phyloP scores from a whole-genome alignment of 1,140 invertebrate species.

The Magallana angulata region DNA sequence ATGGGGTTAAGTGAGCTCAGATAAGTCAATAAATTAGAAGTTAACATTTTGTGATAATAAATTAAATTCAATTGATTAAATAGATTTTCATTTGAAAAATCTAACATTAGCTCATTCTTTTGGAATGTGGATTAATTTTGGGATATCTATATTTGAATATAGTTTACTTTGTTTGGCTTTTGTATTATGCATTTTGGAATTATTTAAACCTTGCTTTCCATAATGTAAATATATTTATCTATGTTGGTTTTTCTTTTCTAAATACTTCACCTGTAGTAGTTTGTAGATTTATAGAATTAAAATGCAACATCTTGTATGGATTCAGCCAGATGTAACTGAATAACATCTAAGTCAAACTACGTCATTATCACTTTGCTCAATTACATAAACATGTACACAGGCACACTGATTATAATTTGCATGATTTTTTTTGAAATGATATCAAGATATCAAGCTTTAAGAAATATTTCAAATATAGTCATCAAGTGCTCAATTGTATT shows the following conservation, averaged over 20 bases:
- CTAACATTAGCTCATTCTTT: conserved; percentile 4
- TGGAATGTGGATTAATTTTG: conserved; percentile 28
- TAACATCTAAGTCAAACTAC: conserved; percentile 17
- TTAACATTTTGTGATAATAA: neutral
- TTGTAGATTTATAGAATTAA: neutral
- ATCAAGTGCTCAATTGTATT: neutral
- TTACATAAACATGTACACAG: neutral
- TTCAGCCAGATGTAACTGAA: neutral
- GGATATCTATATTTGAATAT: neutral
- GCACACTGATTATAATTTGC: conserved; percentile 27
- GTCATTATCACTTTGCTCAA: conserved; percentile 29
- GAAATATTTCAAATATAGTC: neutral
- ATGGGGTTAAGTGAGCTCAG: neutral
- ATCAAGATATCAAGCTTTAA: conserved; percentile 31
- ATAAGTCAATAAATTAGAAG: neutral
- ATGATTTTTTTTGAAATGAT: neutral
- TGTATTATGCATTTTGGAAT: neutral
- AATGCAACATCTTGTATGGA: neutral
- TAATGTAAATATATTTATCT: conserved; percentile 23
- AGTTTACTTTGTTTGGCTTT: conserved; percentile 15
- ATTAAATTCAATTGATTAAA: neutral
- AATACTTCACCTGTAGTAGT: neutral
- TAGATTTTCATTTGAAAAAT: neutral
- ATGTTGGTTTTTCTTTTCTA: neutral
- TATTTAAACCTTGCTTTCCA: conserved; percentile 18